These are phyloP conservation scores for Anniella stebbinsi DNA, from an alignment of 2,797 vertebrate species.

Conservation along the genomic window DNA sequence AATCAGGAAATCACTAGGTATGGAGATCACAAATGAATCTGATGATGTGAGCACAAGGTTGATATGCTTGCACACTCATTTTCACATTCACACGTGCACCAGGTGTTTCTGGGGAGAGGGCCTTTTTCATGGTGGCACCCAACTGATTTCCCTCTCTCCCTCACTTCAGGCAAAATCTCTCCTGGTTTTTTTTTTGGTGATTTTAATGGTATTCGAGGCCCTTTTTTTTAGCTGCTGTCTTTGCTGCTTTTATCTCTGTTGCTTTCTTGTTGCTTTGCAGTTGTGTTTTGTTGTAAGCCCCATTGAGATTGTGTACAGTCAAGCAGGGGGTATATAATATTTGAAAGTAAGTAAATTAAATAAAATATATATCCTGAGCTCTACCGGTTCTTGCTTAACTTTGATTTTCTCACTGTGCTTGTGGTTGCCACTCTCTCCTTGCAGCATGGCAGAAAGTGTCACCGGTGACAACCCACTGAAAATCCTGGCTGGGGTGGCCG, in stretches of 20 bases:
- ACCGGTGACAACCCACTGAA: slow-evolving; percentile 81
- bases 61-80: neutral
- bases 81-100: too few relatives aligned
- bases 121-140: neutral
- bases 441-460: slow-evolving; percentile 86
- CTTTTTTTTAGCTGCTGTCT: neutral
- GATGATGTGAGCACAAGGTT: too few relatives aligned
- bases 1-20: slow-evolving; percentile 9
- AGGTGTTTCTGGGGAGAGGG: neutral
- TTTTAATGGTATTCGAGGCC: neutral
- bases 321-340: neutral
- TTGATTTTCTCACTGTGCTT: neutral
- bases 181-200: neutral
- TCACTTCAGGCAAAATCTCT: neutral
- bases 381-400: neutral
- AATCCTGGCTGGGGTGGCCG: slow-evolving; percentile 84
- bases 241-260: neutral
- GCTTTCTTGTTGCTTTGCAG: neutral
- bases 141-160: neutral
- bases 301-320: too few relatives aligned
- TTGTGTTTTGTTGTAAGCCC: neutral
- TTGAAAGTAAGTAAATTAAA: neutral
- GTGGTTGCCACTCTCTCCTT: neutral
- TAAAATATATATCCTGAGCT: neutral
- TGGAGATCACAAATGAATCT: neutral